Evolutionary conservation across 1,140 invertebrate genomes (phyloP).

Genomic region (Zaprionus ghesquierei): DNA sequence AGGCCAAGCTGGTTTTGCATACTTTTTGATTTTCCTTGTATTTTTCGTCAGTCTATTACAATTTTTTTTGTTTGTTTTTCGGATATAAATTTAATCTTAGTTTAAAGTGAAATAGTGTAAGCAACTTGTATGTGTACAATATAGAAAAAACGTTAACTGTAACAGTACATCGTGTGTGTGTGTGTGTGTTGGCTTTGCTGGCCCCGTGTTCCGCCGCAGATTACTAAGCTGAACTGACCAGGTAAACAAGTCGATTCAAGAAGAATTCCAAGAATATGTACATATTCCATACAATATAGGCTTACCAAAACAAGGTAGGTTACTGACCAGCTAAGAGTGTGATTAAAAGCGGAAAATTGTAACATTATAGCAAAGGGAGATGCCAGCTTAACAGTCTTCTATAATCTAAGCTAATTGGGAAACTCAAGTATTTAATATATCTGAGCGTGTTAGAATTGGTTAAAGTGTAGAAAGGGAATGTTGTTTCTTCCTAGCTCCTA

Average conservation of each 20-base stretch:
- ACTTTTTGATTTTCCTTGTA: constrained; percentile 19
- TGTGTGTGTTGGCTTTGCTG: constrained; percentile 27
- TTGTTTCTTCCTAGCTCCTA: no score
- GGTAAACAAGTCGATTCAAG: constrained; percentile 17
- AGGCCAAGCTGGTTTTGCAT: constrained; percentile 13
- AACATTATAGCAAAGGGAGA: no score
- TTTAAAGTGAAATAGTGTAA: constrained; percentile 60
- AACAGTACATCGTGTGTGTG: constrained; percentile 10
- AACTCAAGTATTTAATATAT: no score
- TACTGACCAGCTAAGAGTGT: neutral
- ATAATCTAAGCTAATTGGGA: no score
- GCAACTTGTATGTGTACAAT: constrained; percentile 42
- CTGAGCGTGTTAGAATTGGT: no score
- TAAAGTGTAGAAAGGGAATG: no score
- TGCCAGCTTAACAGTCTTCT: no score
- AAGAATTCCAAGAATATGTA: no score
- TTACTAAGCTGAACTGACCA: constrained; percentile 12
- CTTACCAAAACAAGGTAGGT: neutral
- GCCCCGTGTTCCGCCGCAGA: constrained; percentile 18
- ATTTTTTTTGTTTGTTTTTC: constrained; percentile 54
- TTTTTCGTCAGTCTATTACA: constrained; percentile 48
- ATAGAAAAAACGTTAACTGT: constrained; percentile 24
- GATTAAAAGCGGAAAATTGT: neutral
- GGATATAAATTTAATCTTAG: constrained; percentile 63
- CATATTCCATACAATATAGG: no score